Evolutionary conservation across 2,888 invertebrate genomes (phyloP), one percentile per base, ranked within the genome.

Genomic region (Parnassius orleans): DNA sequence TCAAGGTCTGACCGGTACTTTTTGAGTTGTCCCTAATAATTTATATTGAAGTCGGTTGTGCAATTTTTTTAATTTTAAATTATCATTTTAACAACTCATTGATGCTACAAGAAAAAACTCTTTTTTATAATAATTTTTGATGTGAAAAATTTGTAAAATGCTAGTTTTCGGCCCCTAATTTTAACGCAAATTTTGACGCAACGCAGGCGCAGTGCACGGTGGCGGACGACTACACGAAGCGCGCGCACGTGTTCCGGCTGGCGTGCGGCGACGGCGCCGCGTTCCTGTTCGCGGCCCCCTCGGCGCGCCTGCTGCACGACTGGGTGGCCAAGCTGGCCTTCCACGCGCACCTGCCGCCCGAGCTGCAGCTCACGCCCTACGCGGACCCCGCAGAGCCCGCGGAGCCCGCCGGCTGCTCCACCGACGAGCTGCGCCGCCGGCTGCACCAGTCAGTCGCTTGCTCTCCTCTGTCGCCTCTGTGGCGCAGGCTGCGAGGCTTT

Each of bases 181-280:
- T n/a, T n/a, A n/a, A n/a, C n/a, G n/a, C n/a, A n/a, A n/a, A n/a
- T n/a, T n/a, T n/a, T n/a, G n/a, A n/a, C n/a, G n/a, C n/a, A n/a
- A n/a, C n/a, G 0, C 93, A 95, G 84, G 98, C 98, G 0, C 93
- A 93, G 51, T 98, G 98, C 82, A 95, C 95, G 61, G 94, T 95
- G 10, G 98, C 98, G 2, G 95, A 95, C 42, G 98, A 99, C 89
- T 99, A 99, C 89, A 97, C 97, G 12, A 99, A 99, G 86, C 95
- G 97, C 78, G 98, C 98, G 79, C 93, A 98, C 80, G 98, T 98
- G 44, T 98, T 98, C 93, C 94, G 98, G 53, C 89, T 99, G 63
- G 93, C 94, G 57, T 93, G 98, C 70, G 95, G 95, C 0, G 99
- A 99, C 83, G 98, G 98, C 2, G 96, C 98, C 0, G 98, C 98